Evolutionary conservation across 2,888 invertebrate genomes (phyloP).

Genomic region (Drosophila cognata): DNA sequence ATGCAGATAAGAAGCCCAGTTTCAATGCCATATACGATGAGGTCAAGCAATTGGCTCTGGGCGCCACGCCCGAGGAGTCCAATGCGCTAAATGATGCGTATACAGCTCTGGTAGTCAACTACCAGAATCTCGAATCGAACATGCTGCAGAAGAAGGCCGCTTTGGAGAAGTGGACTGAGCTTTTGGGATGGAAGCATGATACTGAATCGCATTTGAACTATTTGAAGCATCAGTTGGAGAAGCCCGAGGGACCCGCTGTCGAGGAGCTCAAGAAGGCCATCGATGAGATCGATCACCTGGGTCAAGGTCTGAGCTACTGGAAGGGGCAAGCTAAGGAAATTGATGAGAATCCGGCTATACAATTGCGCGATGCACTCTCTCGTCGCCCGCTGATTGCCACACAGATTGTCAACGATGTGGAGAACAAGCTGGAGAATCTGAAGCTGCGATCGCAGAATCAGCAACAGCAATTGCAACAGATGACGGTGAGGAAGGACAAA

Average conservation of each 20-base stretch:
- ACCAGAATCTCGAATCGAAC: conserved; percentile 90
- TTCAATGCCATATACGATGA: conserved; percentile 93
- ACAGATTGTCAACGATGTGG: conserved; percentile 90
- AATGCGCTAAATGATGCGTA: conserved; percentile 91
- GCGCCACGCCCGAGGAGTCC: conserved; percentile 91
- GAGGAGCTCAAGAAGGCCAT: conserved; percentile 90
- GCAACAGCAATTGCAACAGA: conserved; percentile 89
- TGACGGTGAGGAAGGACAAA: conserved; percentile 91
- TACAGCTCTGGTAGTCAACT: conserved; percentile 90
- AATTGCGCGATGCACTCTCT: conserved; percentile 89
- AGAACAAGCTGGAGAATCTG: conserved; percentile 89
- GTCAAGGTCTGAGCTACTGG: conserved; percentile 89
- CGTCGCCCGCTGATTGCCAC: conserved; percentile 91
- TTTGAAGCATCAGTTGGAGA: conserved; percentile 92
- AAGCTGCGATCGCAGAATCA: conserved; percentile 89
- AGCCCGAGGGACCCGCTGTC: conserved; percentile 88
- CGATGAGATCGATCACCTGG: conserved; percentile 89
- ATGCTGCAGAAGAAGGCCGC: conserved; percentile 90
- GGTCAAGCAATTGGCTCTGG: conserved; percentile 90
- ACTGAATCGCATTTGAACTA: conserved; percentile 92
- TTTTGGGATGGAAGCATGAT: conserved; percentile 93
- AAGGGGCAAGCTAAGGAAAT: conserved; percentile 89
- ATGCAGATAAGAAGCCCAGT: conserved; percentile 92
- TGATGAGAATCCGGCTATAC: conserved; percentile 89
- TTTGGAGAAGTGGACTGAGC: conserved; percentile 93